phyloP scores from a whole-genome alignment of 2,888 invertebrate genomes.

The Lasiommata megera region DNA sequence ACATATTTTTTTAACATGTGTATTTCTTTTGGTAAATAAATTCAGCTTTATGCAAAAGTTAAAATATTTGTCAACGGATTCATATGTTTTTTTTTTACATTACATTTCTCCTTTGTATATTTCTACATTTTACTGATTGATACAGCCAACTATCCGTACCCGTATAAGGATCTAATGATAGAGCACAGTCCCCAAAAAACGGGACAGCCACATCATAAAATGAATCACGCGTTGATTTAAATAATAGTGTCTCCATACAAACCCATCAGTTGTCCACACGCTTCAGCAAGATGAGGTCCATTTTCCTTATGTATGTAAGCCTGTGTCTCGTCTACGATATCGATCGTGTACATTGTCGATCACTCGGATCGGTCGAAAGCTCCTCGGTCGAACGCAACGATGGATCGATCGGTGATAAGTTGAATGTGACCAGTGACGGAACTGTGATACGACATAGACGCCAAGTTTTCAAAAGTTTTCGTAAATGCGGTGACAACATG shows the following conservation, averaged over 20 bases:
- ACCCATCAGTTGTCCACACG: constrained; percentile 9
- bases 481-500: not conserved
- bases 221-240: not conserved
- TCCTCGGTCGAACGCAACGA: not conserved
- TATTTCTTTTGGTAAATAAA: too few species aligned
- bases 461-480: not conserved
- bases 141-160: too few species aligned
- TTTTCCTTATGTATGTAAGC: constrained; percentile 5
- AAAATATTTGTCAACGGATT: too few species aligned
- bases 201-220: not conserved
- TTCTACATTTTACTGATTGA: too few species aligned
- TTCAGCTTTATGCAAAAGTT: too few species aligned
- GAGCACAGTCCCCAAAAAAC: too few species aligned
- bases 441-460: constrained; percentile 4
- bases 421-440: not conserved
- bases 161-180: too few species aligned
- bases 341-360: not conserved
- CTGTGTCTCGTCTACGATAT: not conserved
- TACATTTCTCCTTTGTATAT: too few species aligned
- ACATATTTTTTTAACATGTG: too few species aligned
- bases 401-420: not conserved
- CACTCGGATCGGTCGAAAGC: not conserved
- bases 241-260: constrained; percentile 14
- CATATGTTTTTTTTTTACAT: too few species aligned
- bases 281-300: constrained; percentile 12